Conservation (phyloP, 92 coral and sea anemone species). For the Chrysogorgia sp. region DNA sequence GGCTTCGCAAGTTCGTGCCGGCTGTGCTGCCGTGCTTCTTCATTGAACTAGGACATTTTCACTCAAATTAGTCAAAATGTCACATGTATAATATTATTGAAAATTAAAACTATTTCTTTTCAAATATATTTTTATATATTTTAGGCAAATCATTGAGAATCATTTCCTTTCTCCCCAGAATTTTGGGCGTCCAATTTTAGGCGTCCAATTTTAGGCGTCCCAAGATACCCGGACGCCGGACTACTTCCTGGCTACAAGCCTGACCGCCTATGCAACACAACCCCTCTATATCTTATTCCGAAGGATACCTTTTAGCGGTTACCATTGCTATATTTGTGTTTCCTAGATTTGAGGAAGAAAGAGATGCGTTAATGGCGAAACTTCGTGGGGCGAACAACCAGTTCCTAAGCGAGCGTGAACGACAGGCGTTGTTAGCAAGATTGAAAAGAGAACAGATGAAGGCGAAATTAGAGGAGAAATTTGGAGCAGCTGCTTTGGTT, state of each 20-base stretch:
- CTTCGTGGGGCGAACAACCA: constrained; percentile 84
- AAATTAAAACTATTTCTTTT: too few species aligned
- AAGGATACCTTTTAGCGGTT: neutral
- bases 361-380: constrained; percentile 88
- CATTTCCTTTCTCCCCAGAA: too few species aligned
- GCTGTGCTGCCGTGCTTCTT: too few species aligned
- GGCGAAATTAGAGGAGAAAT: constrained; percentile 90
- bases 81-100: too few species aligned
- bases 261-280: neutral
- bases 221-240: neutral
- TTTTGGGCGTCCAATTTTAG: too few species aligned
- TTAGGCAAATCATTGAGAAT: too few species aligned
- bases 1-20: too few species aligned
- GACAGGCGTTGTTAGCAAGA: constrained; percentile 93
- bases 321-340: neutral
- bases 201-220: too few species aligned
- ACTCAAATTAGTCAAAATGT: too few species aligned
- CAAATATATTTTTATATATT: too few species aligned
- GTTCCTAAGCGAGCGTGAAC: constrained; percentile 82
- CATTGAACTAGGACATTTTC: too few species aligned
- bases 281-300: neutral
- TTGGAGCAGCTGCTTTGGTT: constrained; percentile 92
- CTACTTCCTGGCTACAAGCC: neutral
- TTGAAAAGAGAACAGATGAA: constrained; percentile 82
- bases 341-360: constrained; percentile 88